Percentiles rank a stretch among this genome's conserved stretches.
Conservation (phyloP, 2,797 vertebrate genomes). For the Myotis myotis region DNA sequence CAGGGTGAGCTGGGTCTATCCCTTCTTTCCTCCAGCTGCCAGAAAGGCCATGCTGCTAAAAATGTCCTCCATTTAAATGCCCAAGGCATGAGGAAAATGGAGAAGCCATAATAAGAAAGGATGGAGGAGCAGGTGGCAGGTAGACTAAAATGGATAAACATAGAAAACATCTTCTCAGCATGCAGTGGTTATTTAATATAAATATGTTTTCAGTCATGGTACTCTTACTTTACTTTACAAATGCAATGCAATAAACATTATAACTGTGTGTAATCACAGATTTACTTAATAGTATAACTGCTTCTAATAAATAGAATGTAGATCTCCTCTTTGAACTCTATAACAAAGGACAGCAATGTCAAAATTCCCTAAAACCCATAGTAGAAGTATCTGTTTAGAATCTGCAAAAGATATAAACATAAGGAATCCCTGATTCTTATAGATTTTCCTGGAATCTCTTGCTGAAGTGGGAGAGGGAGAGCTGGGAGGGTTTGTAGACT, state of each 20-base stretch:
- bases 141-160: background rate
- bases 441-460: conserved; percentile 4
- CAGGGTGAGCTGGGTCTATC: background rate
- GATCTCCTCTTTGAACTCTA: background rate
- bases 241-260: background rate
- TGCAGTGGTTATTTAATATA: background rate
- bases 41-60: conserved; percentile 5
- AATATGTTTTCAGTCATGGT: background rate
- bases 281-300: background rate
- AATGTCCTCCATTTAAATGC: background rate
- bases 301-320: background rate
- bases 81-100: background rate
- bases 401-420: background rate
- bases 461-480: background rate
- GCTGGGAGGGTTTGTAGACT: background rate
- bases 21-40: background rate
- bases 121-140: background rate
- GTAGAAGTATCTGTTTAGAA: background rate
- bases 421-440: background rate
- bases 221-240: background rate
- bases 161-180: background rate
- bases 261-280: background rate
- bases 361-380: background rate
- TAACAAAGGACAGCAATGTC: background rate
- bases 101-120: conserved; percentile 5